These are phyloP conservation scores for Molossus molossus DNA, from an alignment of 2,797 vertebrate species.

Conservation along the genomic window DNA sequence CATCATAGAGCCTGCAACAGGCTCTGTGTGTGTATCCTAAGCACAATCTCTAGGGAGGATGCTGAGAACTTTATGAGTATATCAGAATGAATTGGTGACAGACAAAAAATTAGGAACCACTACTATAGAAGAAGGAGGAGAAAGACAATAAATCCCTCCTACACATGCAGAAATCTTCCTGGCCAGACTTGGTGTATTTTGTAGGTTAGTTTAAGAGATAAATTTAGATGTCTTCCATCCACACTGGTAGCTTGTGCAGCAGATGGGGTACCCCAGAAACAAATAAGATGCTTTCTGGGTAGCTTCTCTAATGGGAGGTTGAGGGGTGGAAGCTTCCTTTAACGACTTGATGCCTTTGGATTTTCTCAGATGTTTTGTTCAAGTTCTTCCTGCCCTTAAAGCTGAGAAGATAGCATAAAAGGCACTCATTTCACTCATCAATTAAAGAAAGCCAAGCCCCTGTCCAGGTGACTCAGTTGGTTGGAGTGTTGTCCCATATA, in stretches of 20 bases:
- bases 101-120: neutral
- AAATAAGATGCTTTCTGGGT: neutral
- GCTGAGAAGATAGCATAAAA: neutral
- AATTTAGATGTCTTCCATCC: neutral
- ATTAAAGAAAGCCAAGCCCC: too few relatives aligned
- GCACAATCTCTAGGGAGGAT: neutral
- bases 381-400: neutral
- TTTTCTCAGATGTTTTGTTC: neutral
- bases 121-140: neutral
- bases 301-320: neutral
- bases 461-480: too few relatives aligned
- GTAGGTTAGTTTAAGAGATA: neutral
- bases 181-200: neutral
- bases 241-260: neutral
- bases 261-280: neutral
- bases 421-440: too few relatives aligned
- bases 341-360: neutral
- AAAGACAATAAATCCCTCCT: neutral
- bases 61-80: neutral
- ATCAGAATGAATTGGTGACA: neutral
- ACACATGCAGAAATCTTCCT: neutral
- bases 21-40: rapidly evolving
- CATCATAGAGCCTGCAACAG: neutral
- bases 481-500: too few relatives aligned
- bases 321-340: neutral